Evolutionary conservation across 2,888 invertebrate genomes (phyloP).

Genomic region (Eupithecia subumbrata): DNA sequence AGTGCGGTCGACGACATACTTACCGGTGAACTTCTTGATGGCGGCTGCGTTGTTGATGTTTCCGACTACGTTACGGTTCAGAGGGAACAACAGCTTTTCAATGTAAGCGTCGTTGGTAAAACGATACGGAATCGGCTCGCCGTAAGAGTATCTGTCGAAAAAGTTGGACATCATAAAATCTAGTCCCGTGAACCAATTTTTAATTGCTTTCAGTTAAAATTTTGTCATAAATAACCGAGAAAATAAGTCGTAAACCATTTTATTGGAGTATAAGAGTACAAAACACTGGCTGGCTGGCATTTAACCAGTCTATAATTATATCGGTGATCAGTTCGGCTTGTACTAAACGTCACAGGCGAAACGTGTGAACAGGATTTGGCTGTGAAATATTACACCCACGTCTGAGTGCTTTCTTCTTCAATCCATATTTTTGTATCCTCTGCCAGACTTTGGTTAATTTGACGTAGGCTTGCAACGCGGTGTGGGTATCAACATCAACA

Average conservation of each 20-base stretch:
- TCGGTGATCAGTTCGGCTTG: constrained; percentile 54
- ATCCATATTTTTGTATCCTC: constrained; percentile 46
- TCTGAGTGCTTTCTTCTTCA: constrained; percentile 49
- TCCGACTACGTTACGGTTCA: constrained; percentile 83
- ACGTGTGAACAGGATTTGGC: constrained; percentile 62
- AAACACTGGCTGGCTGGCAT: constrained; percentile 74
- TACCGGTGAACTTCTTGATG: constrained; percentile 88
- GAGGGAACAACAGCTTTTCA: constrained; percentile 86
- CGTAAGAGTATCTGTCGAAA: constrained; percentile 79
- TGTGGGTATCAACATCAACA: constrained; percentile 40
- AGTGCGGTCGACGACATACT: constrained; percentile 48
- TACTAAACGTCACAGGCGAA: constrained; percentile 58
- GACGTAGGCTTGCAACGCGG: background rate
- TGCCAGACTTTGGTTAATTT: constrained; percentile 38
- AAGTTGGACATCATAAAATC: constrained; percentile 33
- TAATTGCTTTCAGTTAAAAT: constrained; percentile 1
- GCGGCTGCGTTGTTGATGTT: constrained; percentile 87
- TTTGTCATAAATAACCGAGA: constrained; percentile 42
- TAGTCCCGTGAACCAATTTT: constrained; percentile 20
- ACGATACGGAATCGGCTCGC: constrained; percentile 84
- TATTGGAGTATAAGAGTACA: constrained; percentile 61
- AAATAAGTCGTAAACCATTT: constrained; percentile 71
- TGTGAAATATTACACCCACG: constrained; percentile 67
- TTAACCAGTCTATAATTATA: constrained; percentile 77
- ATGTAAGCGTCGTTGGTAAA: constrained; percentile 89